phyloP scores from a whole-genome alignment of 2,888 invertebrate species.

The Volucella inflata region DNA sequence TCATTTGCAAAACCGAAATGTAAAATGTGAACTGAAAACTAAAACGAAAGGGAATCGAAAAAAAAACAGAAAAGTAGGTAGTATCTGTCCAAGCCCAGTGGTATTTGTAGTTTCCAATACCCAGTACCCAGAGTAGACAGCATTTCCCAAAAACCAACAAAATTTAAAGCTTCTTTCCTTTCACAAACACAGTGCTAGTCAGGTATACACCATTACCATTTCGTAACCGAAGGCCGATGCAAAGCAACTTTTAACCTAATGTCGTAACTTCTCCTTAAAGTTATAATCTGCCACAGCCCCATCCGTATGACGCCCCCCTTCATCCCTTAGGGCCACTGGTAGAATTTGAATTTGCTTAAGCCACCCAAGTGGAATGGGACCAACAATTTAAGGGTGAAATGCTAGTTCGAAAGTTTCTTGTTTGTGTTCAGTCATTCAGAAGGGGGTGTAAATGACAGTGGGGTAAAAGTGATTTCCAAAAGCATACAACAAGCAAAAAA shows the following conservation, averaged over 20 bases:
- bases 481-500: constrained; percentile 34
- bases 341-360: constrained; percentile 15
- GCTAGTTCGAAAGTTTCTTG: constrained; percentile 3
- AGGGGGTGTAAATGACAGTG: constrained; percentile 9
- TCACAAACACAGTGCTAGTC: constrained; percentile 24
- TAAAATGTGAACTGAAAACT: no score
- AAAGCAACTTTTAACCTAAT: constrained; percentile 44
- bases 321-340: constrained; percentile 29
- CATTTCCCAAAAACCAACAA: constrained; percentile 37
- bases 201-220: background rate
- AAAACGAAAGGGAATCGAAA: background rate
- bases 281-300: background rate
- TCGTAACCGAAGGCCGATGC: constrained; percentile 14
- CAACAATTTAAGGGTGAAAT: constrained; percentile 9
- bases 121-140: background rate
- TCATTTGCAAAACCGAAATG: constrained; percentile 37
- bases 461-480: constrained; percentile 40
- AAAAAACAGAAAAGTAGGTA: background rate
- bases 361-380: background rate
- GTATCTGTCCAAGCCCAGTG: background rate
- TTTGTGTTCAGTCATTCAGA: constrained; percentile 34
- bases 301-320: background rate
- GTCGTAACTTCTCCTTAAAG: constrained; percentile 45
- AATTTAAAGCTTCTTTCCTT: constrained; percentile 51
- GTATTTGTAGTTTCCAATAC: no score